Evolutionary conservation across 2,888 invertebrate species (phyloP).

Genomic region (Apodemia zela): DNA sequence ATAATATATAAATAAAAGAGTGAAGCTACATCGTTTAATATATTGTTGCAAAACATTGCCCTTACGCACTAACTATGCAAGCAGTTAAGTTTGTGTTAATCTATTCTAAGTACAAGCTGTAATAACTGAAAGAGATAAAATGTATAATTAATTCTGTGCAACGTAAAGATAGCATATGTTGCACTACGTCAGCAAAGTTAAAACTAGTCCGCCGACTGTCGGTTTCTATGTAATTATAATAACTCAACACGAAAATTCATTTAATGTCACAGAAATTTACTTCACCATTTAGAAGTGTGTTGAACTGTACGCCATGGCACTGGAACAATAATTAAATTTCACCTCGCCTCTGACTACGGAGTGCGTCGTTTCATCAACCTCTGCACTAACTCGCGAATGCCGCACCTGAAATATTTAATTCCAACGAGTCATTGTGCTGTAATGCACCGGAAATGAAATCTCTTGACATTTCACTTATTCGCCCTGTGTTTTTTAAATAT

Average conservation of each 20-base stretch:
- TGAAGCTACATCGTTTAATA: too few relatives aligned
- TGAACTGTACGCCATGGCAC: conserved; percentile 58
- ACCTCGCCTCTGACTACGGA: conserved; percentile 57
- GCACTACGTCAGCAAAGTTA: conserved; percentile 2
- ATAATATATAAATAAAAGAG: too few relatives aligned
- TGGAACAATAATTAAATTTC: conserved; percentile 75
- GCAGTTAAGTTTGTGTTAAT: too few relatives aligned
- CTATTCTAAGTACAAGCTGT: not conserved
- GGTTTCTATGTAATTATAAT: conserved; percentile 52
- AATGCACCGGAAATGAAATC: conserved; percentile 65
- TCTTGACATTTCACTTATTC: conserved; percentile 41
- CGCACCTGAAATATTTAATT: conserved; percentile 74
- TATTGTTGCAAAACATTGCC: too few relatives aligned
- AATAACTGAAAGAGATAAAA: not conserved
- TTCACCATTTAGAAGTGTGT: conserved; percentile 68
- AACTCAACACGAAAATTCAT: conserved; percentile 61
- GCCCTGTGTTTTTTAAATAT: conserved; percentile 28
- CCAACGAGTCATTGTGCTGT: conserved; percentile 53
- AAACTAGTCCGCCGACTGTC: conserved; percentile 17
- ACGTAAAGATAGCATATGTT: not conserved
- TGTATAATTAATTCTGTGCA: not conserved
- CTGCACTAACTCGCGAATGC: conserved; percentile 58
- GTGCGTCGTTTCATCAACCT: conserved; percentile 70
- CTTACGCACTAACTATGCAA: too few relatives aligned
- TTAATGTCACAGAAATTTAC: conserved; percentile 63